These are phyloP conservation scores for Heteropelma amictum DNA, from an alignment of 2,888 invertebrate species.

Conservation along the genomic window DNA sequence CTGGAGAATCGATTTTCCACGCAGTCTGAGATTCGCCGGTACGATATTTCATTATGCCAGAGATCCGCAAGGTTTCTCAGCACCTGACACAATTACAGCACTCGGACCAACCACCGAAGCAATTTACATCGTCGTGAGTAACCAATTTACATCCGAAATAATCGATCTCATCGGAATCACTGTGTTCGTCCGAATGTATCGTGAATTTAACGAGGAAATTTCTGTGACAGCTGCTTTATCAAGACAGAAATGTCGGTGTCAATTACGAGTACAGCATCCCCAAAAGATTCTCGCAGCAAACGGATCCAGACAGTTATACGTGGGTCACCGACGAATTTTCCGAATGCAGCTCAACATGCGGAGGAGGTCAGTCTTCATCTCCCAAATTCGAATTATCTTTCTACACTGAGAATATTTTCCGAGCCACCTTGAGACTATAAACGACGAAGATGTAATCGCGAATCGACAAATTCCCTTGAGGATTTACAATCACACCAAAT, in stretches of 20 bases:
- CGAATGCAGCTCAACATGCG: constrained; percentile 91
- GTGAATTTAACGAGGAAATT: not conserved
- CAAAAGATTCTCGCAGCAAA: constrained; percentile 82
- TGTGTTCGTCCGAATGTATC: no score
- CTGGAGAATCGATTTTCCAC: constrained; percentile 95
- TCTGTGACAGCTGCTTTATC: constrained; percentile 85
- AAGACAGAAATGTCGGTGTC: constrained; percentile 91
- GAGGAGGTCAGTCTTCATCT: constrained; percentile 84
- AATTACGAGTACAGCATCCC: constrained; percentile 95
- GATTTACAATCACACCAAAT: no score
- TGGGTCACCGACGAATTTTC: constrained; percentile 91
- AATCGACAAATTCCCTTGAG: no score
- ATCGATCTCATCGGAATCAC: not conserved
- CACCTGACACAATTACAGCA: constrained; percentile 90
- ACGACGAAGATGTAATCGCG: no score
- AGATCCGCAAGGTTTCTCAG: constrained; percentile 87
- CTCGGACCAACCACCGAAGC: constrained; percentile 95
- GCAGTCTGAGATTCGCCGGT: constrained; percentile 88
- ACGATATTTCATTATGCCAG: constrained; percentile 93
- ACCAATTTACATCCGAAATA: not conserved
- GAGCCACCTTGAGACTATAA: no score
- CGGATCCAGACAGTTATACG: constrained; percentile 86
- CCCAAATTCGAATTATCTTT: not conserved
- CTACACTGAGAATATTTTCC: no score
- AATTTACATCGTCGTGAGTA: constrained; percentile 89